phyloP scores from a whole-genome alignment of 2,797 vertebrate genomes.

The Anomalospiza imberbis region DNA sequence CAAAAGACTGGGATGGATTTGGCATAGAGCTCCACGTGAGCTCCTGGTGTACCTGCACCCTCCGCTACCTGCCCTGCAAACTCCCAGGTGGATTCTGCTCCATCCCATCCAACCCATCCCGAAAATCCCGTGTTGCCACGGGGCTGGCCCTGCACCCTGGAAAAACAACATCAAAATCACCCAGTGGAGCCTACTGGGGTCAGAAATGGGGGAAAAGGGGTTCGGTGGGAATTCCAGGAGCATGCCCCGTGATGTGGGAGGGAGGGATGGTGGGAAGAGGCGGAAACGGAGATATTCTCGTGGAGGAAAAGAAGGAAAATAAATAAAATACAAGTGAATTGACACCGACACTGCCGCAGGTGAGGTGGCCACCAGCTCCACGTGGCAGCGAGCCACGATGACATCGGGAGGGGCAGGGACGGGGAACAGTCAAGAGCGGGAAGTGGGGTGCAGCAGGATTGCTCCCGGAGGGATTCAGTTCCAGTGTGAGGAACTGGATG shows the following conservation, averaged over 20 bases:
- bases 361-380: background rate
- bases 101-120: background rate
- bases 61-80: rapidly evolving
- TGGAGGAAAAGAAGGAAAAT: background rate
- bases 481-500: rapidly evolving
- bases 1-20: background rate
- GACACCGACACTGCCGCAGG: rapidly evolving
- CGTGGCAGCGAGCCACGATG: background rate
- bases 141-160: rapidly evolving
- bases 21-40: rapidly evolving
- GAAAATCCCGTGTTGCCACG: rapidly evolving
- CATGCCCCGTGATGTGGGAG: rapidly evolving
- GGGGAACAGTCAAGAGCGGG: rapidly evolving
- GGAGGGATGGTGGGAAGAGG: background rate
- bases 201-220: rapidly evolving
- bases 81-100: rapidly evolving
- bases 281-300: rapidly evolving
- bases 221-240: background rate
- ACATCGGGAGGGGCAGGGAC: background rate
- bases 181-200: rapidly evolving
- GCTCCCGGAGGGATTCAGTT: background rate
- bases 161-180: rapidly evolving
- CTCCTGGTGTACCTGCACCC: rapidly evolving
- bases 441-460: rapidly evolving
- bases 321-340: background rate